Evolutionary conservation across 2,888 invertebrate species (phyloP), one percentile per base, ranked within the genome.

Genomic region (Nematopogon swammerdamellus): DNA sequence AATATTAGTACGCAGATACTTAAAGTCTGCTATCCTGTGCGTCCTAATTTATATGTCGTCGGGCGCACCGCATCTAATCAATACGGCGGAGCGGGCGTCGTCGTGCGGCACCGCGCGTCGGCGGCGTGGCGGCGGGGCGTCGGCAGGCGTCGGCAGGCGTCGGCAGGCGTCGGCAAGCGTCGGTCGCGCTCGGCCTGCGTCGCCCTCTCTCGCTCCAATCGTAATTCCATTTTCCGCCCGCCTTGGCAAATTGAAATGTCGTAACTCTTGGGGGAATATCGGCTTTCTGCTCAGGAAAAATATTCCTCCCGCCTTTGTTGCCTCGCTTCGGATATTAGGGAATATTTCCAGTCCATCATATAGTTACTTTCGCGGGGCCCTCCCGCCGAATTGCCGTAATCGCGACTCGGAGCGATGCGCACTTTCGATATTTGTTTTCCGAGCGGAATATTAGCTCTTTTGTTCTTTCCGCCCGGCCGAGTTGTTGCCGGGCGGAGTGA

Each of bases 211-310:
- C 76, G 73, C 76, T 77, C 67, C 74, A 80, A 80, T 77, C 77
- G 79, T 77, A 77, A 80, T 80, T 77, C 77, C 77, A 79, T 80
- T 80, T 80, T 80, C 80, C 79, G 77, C 77, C 76, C 79, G 80
- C 80, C 79, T 79, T 80, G 75, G 80, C 80, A 80, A 80, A 80
- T 80, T 80, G 80, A 80, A 80, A 80, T 79, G 80, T 79, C 79
- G 80, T 80, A 79, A 79, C 76, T 80, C 80, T 79, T 77, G 67
- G 72, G 80, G 80, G 80, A 77, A 80, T 80, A 76, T 79, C 79
- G 77, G 75, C 76, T 79, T 79, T 79, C 74, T 73, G 71, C 70
- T 68, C 70, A 72, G 77, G 77, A 75, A 80, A 75, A 77, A 77
- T 77, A 74, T 74, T 76, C 75, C 66, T 60, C 70, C 72, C 70